Evolutionary conservation across 2,888 invertebrate species (phyloP).

Genomic region (Corbicula japonica): DNA sequence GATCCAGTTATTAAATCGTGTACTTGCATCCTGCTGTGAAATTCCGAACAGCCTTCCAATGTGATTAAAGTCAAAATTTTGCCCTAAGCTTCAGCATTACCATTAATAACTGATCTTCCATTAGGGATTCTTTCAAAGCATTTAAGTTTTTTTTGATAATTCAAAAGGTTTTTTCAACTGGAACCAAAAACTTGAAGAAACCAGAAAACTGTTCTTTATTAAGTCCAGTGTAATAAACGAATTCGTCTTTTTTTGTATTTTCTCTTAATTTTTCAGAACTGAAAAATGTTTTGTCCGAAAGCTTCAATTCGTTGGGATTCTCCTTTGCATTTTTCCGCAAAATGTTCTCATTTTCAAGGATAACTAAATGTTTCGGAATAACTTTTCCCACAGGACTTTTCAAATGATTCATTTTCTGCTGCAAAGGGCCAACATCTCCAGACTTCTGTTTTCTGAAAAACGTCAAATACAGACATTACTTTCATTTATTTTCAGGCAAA

Average conservation of each 20-base stretch:
- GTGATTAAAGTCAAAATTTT: conserved; percentile 40
- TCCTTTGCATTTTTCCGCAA: too few species aligned
- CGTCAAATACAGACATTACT: not conserved
- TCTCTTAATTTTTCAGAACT: too few species aligned
- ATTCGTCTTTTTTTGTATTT: not conserved
- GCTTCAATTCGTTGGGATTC: too few species aligned
- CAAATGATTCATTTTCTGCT: conserved; percentile 10
- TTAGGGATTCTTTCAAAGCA: too few species aligned
- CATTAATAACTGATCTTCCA: conserved; percentile 36
- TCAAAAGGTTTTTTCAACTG: not conserved
- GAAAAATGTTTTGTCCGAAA: too few species aligned
- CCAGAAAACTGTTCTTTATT: too few species aligned
- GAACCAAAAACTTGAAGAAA: conserved; percentile 36
- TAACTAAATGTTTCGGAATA: not conserved
- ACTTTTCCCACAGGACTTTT: not conserved
- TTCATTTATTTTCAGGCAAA: not conserved
- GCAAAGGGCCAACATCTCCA: conserved; percentile 30
- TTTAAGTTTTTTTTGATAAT: conserved; percentile 11
- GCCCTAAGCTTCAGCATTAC: conserved; percentile 14
- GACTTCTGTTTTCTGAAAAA: conserved; percentile 21
- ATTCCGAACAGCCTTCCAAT: conserved; percentile 22
- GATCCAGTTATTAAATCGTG: conserved; percentile 39
- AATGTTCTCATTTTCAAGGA: too few species aligned
- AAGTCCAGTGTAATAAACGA: conserved; percentile 2
- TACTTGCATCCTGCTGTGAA: conserved; percentile 17